These are phyloP conservation scores for Dasypogon diadema DNA, from an alignment of 2,888 invertebrate species.

Conservation along the genomic window DNA sequence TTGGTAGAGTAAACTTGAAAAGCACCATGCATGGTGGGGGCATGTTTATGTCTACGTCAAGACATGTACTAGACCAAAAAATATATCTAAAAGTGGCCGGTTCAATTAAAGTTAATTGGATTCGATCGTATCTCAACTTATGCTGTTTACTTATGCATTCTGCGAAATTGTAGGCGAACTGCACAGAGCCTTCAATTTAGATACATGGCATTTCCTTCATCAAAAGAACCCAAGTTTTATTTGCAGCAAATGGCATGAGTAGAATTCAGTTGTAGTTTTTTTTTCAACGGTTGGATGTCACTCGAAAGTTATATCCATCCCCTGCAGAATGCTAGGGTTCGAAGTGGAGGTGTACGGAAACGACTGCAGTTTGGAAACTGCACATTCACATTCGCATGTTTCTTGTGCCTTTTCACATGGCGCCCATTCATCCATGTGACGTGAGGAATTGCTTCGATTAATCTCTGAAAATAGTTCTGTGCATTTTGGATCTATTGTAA, in stretches of 20 bases:
- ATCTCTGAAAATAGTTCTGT: slow-evolving; percentile 1
- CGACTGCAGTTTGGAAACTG: neutral
- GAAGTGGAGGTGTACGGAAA: neutral
- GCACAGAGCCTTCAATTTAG: neutral
- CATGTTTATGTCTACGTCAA: too few relatives aligned
- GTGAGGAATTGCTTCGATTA: slow-evolving; percentile 3
- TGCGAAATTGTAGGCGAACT: neutral
- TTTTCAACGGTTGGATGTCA: neutral
- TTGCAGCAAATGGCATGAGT: neutral
- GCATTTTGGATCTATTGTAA: neutral
- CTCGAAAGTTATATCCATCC: neutral
- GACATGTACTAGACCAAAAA: neutral
- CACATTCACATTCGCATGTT: neutral
- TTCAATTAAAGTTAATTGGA: neutral
- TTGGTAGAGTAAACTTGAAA: too few relatives aligned
- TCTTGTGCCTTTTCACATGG: neutral
- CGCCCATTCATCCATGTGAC: slow-evolving; percentile 3
- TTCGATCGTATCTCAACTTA: neutral
- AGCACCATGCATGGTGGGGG: too few relatives aligned
- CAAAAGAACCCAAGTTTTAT: neutral
- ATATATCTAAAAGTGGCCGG: neutral
- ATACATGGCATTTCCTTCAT: neutral
- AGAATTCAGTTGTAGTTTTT: neutral
- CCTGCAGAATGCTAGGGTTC: neutral
- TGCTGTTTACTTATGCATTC: neutral